Conservation (phyloP, 2,797 vertebrate genomes). For the Gambusia yucatana region DNA sequence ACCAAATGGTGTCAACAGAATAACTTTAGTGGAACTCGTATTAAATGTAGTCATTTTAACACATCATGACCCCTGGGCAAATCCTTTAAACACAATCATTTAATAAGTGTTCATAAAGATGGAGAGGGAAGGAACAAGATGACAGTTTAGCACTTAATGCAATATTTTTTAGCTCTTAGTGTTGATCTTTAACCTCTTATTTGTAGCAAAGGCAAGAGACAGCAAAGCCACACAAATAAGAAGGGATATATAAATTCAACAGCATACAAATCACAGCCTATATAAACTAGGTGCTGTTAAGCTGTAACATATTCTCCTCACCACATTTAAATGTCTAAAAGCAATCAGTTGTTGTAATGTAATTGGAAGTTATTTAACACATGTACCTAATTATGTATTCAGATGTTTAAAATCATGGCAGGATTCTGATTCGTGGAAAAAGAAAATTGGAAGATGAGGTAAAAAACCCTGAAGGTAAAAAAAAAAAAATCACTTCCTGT, state of each 20-base stretch:
- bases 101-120: slow-evolving; percentile 31
- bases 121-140: slow-evolving; percentile 26
- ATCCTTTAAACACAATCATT: slow-evolving; percentile 63
- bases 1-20: slow-evolving; percentile 16
- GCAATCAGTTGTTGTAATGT: background rate
- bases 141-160: slow-evolving; percentile 68
- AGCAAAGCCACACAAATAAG: slow-evolving; percentile 11
- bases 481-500: background rate
- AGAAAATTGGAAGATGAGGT: background rate
- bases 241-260: slow-evolving; percentile 20
- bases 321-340: background rate
- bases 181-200: slow-evolving; percentile 60
- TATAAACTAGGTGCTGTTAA: background rate
- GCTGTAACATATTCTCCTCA: background rate
- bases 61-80: slow-evolving; percentile 23
- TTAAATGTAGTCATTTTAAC: slow-evolving; percentile 57
- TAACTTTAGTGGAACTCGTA: slow-evolving; percentile 35
- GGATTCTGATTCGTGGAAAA: background rate
- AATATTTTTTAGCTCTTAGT: slow-evolving; percentile 57
- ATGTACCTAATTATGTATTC: background rate
- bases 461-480: background rate
- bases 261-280: slow-evolving; percentile 16
- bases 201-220: slow-evolving; percentile 33
- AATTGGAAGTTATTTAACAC: background rate
- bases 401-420: background rate